Evolutionary conservation across 1,140 invertebrate species (phyloP).

Genomic region (Brevipalpus yothersi): DNA sequence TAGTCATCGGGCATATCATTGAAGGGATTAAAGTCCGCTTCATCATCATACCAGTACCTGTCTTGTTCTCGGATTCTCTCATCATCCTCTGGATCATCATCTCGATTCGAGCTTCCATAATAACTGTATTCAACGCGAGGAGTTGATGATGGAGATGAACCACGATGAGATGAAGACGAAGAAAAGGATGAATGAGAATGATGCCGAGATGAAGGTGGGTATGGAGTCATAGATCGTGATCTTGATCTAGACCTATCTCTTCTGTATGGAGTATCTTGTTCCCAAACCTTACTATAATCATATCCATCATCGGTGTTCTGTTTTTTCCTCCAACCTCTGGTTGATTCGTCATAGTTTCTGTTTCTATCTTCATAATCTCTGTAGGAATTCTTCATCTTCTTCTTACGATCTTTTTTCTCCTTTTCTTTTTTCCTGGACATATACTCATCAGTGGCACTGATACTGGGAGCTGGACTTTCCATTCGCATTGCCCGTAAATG

Average conservation of each 20-base stretch:
- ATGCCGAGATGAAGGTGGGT: background rate
- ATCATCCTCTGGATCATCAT: slow-evolving; percentile 26
- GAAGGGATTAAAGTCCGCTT: slow-evolving; percentile 81
- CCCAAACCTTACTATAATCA: background rate
- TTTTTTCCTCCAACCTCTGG: background rate
- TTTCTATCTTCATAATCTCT: background rate
- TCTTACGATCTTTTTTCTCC: background rate
- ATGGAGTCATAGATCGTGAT: background rate
- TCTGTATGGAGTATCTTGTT: background rate
- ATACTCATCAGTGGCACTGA: background rate
- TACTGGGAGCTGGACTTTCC: background rate
- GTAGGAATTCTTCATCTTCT: background rate
- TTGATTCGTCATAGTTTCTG: background rate
- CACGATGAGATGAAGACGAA: background rate
- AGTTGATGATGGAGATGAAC: background rate
- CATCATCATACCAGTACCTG: slow-evolving; percentile 89
- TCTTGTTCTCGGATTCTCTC: slow-evolving; percentile 72
- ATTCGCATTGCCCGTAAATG: background rate
- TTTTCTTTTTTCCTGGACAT: background rate
- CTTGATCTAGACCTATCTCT: background rate
- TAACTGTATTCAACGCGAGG: background rate
- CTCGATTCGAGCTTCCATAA: background rate
- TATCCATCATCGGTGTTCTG: background rate
- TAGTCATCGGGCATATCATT: slow-evolving; percentile 67
- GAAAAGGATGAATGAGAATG: background rate